phyloP scores from a whole-genome alignment of 1,140 invertebrate genomes.

The Physella acuta region DNA sequence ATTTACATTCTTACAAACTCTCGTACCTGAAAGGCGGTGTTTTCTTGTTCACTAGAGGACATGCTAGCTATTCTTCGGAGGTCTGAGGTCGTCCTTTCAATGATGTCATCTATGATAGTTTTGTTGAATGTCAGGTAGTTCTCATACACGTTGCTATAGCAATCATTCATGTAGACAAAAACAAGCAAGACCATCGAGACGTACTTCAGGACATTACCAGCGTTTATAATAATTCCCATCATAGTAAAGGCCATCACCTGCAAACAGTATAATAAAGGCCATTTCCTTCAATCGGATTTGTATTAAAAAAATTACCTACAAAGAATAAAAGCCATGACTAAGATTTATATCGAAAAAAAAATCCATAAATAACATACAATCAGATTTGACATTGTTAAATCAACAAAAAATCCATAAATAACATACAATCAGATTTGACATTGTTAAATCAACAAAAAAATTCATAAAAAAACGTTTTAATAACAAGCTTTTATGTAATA shows the following conservation, averaged over 20 bases:
- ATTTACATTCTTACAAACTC: too few species aligned
- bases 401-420: too few species aligned
- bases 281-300: too few species aligned
- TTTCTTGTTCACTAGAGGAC: slow-evolving; percentile 52
- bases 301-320: too few species aligned
- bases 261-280: neutral
- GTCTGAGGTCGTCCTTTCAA: slow-evolving; percentile 53
- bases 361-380: too few species aligned
- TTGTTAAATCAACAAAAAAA: too few species aligned
- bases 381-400: too few species aligned
- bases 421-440: too few species aligned
- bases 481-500: too few species aligned
- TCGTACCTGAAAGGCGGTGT: slow-evolving; percentile 47
- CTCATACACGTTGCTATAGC: slow-evolving; percentile 57
- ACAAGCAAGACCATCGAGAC: slow-evolving; percentile 54
- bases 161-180: slow-evolving; percentile 57
- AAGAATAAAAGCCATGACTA: too few species aligned
- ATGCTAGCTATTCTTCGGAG: slow-evolving; percentile 53
- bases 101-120: slow-evolving; percentile 53
- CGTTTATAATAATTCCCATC: slow-evolving; percentile 59
- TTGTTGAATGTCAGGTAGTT: slow-evolving; percentile 57
- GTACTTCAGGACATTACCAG: slow-evolving; percentile 54
- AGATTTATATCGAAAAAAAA: too few species aligned
- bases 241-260: slow-evolving; percentile 53
- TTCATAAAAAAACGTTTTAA: too few species aligned